These are phyloP conservation scores for Platerodrilus igneus DNA, from an alignment of 2,888 invertebrate species.

Conservation along the genomic window DNA sequence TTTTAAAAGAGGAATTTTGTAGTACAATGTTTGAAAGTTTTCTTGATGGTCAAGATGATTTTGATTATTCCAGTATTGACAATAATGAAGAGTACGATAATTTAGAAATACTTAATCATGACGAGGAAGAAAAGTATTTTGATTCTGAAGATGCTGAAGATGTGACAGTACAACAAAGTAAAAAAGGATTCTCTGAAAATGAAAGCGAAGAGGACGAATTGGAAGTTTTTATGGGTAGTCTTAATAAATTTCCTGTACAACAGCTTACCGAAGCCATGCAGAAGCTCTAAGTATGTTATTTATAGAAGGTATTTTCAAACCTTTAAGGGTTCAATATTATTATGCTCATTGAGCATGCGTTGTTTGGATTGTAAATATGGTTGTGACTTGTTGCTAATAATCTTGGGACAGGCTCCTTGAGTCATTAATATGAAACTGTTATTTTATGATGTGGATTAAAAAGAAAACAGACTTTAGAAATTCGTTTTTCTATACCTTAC, in stretches of 20 bases:
- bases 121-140: constrained; percentile 89
- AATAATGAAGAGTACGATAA: constrained; percentile 76
- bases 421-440: too few species aligned
- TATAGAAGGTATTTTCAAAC: too few species aligned
- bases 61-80: constrained; percentile 80
- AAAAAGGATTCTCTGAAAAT: constrained; percentile 31
- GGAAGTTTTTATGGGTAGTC: constrained; percentile 67
- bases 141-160: constrained; percentile 72
- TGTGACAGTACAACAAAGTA: constrained; percentile 32
- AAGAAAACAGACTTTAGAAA: too few species aligned
- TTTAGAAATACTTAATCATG: constrained; percentile 65
- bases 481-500: too few species aligned
- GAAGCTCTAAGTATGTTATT: constrained; percentile 35
- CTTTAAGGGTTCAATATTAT: too few species aligned
- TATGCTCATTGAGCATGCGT: too few species aligned
- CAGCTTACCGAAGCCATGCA: constrained; percentile 39
- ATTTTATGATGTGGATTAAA: too few species aligned
- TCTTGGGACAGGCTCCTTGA: too few species aligned
- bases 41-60: constrained; percentile 78
- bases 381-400: too few species aligned
- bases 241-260: constrained; percentile 45
- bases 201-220: constrained; percentile 59
- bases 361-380: too few species aligned
- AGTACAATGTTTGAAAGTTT: constrained; percentile 83
- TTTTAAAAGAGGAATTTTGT: constrained; percentile 75